Conservation (phyloP, 2,888 invertebrate species). For the Drosophila vallismaia region DNA sequence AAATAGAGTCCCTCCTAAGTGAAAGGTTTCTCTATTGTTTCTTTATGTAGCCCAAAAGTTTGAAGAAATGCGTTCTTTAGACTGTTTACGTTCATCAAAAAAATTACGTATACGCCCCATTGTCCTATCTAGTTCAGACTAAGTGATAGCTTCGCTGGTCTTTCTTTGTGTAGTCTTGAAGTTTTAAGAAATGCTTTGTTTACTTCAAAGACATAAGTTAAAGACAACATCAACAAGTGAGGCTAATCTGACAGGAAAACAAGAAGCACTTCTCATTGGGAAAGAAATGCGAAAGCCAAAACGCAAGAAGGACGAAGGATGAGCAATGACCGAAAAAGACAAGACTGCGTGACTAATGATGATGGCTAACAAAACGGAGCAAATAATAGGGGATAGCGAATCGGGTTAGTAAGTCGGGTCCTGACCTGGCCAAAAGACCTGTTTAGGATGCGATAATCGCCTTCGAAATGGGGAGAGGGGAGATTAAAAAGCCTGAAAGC, state of each 20-base stretch:
- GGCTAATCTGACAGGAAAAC: background rate
- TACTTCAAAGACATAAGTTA: background rate
- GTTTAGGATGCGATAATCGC: constrained; percentile 2
- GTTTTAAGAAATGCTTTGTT: background rate
- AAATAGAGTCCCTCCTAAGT: too few species aligned
- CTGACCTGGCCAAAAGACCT: constrained; percentile 13
- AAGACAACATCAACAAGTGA: constrained; percentile 2
- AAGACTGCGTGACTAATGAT: constrained; percentile 1
- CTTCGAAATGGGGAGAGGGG: background rate
- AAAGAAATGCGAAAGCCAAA: background rate
- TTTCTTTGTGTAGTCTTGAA: too few species aligned
- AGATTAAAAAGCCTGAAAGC: background rate
- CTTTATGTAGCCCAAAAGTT: too few species aligned
- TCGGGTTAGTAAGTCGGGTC: constrained; percentile 40
- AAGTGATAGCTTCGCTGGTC: too few species aligned
- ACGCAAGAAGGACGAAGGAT: background rate
- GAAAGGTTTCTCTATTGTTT: too few species aligned
- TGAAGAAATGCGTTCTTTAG: too few species aligned
- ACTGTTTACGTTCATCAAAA: too few species aligned
- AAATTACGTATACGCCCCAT: too few species aligned
- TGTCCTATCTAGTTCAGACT: too few species aligned
- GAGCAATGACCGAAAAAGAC: constrained; percentile 1
- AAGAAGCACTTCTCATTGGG: background rate
- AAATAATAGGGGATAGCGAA: background rate
- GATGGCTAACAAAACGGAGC: constrained; percentile 1